Percentiles rank a stretch among this genome's conserved stretches.
Conservation (phyloP, 2,888 invertebrate genomes). For the Sinhomidia bicolor region DNA sequence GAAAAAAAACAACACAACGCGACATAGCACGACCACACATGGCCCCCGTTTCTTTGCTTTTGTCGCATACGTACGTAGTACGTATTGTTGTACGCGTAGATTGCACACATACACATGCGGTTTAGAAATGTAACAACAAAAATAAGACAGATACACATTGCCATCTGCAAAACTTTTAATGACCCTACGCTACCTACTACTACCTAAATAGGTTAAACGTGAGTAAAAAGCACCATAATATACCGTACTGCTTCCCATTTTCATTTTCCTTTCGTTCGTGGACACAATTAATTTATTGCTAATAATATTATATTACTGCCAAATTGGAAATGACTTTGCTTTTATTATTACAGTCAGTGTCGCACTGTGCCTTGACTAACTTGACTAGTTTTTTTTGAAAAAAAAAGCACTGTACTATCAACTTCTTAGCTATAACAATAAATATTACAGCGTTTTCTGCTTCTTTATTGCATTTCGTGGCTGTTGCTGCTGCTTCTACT, state of each 20-base stretch:
- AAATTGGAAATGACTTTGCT: conserved; percentile 66
- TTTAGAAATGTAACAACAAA: too few species aligned
- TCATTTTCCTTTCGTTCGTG: conserved; percentile 39
- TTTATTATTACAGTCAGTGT: conserved; percentile 23
- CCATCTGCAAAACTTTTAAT: conserved; percentile 47
- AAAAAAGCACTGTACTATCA: neutral
- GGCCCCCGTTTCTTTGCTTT: conserved; percentile 19
- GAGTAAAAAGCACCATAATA: conserved; percentile 49
- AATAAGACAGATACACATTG: neutral
- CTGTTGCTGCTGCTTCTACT: neutral
- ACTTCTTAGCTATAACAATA: conserved; percentile 33
- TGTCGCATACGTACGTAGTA: neutral
- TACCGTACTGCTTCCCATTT: conserved; percentile 48
- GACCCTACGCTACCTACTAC: conserved; percentile 35
- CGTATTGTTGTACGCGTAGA: neutral
- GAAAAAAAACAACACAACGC: neutral
- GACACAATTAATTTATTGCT: conserved; percentile 64
- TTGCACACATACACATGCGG: neutral
- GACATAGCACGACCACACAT: conserved; percentile 18
- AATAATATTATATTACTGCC: conserved; percentile 51
- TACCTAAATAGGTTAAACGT: conserved; percentile 59
- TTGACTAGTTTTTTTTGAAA: neutral
- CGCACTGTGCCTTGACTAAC: conserved; percentile 20
- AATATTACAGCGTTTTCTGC: conserved; percentile 20
- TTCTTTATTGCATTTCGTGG: conserved; percentile 27